Base-by-base conservation (phyloP, 2,888 invertebrate genomes). In the Drosophila formosana region DNA sequence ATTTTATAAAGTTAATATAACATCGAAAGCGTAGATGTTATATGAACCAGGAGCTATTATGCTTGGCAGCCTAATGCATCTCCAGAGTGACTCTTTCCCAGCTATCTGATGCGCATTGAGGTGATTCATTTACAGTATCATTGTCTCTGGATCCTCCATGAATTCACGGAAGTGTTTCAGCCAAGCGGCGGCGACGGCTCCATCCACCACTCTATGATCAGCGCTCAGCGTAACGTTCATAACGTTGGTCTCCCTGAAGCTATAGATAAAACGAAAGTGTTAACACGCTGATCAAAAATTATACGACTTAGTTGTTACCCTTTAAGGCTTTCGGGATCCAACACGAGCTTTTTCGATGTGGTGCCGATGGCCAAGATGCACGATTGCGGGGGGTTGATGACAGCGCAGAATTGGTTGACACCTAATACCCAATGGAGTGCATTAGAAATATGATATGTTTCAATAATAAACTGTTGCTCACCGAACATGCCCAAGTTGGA, bases 111-210 rank as follows among this genome's bases (percentile, higher is more conserved):
- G 9, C 53, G 46, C 50, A 47, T 32, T 41, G 39, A 41, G 13
- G 13, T 47, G 34, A 41, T n/a, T 34, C 39, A 41, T 89, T 94
- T 96, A 99, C 89, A 99, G 94, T 76, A 99, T 95, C 96, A 99
- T 99, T 74, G 96, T 96, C 80, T 96, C 95, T 28, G 99, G 99
- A 90, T 98, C 96, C 93, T 99, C 98, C 78, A 99, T 93, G 91
- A 95, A 96, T 70, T 95, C 95, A 85, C 96, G 96, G 94, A 99
- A 98, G 56, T 96, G 96, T 88, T 96, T 94, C 90, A 99, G 94
- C 98, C 98, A 99, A 91, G 96, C 95, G 2, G 99, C 99, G 60
- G 98, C 99, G 4, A 99, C 96, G 80, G 99, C 99, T 52, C 99
- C 99, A 93, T 99, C 99, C 6, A 99, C 97, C 26, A 98, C 98